phyloP scores from a whole-genome alignment of 2,113 vertebrate species.

The Psilopsiagon aurifrons region DNA sequence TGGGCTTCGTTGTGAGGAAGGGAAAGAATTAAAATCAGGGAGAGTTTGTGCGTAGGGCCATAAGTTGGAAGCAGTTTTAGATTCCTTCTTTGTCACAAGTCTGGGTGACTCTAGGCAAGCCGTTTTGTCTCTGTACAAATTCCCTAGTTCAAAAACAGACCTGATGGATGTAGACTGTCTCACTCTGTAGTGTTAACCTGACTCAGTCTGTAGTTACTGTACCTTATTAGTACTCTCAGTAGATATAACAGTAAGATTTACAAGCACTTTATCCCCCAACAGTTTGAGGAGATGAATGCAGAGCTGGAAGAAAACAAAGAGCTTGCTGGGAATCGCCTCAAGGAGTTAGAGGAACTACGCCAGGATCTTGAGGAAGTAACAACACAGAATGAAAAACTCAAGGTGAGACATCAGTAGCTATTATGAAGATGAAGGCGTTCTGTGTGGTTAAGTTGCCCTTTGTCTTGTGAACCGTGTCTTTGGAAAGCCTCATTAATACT shows the following conservation, averaged over 20 bases:
- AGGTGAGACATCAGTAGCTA: conserved; percentile 66
- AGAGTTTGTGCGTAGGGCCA: accelerated
- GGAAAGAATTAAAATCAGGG: not conserved
- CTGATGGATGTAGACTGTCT: not conserved
- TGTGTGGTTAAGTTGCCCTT: not conserved
- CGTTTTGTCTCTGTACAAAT: not conserved
- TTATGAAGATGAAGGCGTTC: not conserved
- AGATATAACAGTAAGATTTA: not conserved
- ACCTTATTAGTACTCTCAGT: not conserved
- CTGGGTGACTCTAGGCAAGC: not conserved
- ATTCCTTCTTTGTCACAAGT: not conserved
- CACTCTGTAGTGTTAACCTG: not conserved
- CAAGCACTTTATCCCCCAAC: not conserved
- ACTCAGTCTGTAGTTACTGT: not conserved
- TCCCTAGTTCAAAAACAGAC: not conserved
- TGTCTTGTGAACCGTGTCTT: not conserved
- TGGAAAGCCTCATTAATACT: not conserved
- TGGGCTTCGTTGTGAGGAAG: not conserved
- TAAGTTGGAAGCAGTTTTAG: not conserved
- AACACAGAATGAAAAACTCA: conserved; percentile 89
- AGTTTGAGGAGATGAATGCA: conserved; percentile 98
- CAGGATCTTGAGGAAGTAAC: conserved; percentile 90
- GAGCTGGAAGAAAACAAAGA: conserved; percentile 95
- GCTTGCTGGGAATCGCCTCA: conserved; percentile 88
- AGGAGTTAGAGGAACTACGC: conserved; percentile 89